Evolutionary conservation across 2,113 vertebrate species (phyloP), one percentile per base, ranked within the genome.

Genomic region (Caranx melampygus): DNA sequence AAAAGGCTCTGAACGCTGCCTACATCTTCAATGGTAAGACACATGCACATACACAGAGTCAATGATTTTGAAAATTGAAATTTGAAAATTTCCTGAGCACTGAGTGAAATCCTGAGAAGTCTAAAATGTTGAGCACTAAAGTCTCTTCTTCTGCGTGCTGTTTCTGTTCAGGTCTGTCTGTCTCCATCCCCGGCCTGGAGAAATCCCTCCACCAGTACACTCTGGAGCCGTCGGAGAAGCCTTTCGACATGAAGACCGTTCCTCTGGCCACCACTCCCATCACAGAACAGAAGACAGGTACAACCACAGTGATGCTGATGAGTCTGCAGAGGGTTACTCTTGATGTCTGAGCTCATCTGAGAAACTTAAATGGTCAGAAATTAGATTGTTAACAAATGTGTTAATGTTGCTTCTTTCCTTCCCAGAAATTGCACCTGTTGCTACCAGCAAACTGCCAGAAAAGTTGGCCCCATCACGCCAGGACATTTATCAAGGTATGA

Each of bases 131-230:
- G 20, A 67, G 65, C 4, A 0, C 7, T 49, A 6, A 70, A 14
- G 2, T 78, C 20, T 79, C 18, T 12, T 37, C 31, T 15, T 59
- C 44, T 60, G 10, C 59, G 45, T 71, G 34, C 62, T 59, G 44
- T 34, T 26, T 1, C 26, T 26, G 26, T 33, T 52, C 88, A 99
- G 98, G 97, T 82, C 65, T 99, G 85, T 96, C 96, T 0, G 97
- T 99, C 6, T 99, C 98, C 12, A 79, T 99, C 47, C 97, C 97
- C 33, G 98, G 98, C 2, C 94, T 99, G 95, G 98, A 99, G 90
- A 99, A 98, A 78, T 97, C 97, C 14, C 94, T 99, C 45, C 96
- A 99, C 84, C 98, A 99, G 78, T 99, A 99, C 63, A 99, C 97
- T 0, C 65, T 99, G 92, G 97, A 98, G 44, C 98, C 98, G 34